These are phyloP conservation scores for Gerris lacustris DNA, from an alignment of 2,888 invertebrate genomes.

Conservation along the genomic window DNA sequence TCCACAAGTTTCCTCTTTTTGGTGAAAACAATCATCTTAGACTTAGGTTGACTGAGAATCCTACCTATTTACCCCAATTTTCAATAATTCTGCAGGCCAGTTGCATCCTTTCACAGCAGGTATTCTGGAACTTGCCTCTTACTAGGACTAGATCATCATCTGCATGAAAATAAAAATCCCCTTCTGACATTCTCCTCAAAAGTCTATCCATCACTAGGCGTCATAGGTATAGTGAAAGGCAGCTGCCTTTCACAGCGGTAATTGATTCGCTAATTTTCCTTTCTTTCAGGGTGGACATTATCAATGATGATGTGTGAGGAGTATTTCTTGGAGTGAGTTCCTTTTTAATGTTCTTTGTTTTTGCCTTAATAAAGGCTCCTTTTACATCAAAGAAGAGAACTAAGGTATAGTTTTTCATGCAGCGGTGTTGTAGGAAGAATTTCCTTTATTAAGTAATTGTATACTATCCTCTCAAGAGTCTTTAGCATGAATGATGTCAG, in stretches of 20 bases:
- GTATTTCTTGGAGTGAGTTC: not conserved
- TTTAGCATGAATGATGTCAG: too few species aligned
- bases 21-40: not conserved
- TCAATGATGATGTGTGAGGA: not conserved
- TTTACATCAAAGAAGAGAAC: not conserved
- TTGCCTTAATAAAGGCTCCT: not conserved
- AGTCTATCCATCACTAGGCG: not conserved
- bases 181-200: not conserved
- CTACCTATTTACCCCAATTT: not conserved
- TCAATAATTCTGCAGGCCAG: not conserved
- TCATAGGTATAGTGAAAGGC: not conserved
- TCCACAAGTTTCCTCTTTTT: not conserved
- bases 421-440: too few species aligned
- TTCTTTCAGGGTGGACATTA: not conserved
- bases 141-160: not conserved
- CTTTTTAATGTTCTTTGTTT: not conserved
- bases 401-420: not conserved
- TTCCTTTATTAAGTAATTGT: too few species aligned
- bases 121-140: not conserved
- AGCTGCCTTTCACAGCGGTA: not conserved
- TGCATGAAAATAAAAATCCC: not conserved
- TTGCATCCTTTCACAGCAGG: not conserved
- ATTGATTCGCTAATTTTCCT: not conserved
- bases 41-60: not conserved
- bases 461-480: too few species aligned